A percentile compares a stretch with the other conserved stretches of the same genome.
phyloP scores from a whole-genome alignment of 2,888 invertebrate species.

The Nephrotoma guestfalica region DNA sequence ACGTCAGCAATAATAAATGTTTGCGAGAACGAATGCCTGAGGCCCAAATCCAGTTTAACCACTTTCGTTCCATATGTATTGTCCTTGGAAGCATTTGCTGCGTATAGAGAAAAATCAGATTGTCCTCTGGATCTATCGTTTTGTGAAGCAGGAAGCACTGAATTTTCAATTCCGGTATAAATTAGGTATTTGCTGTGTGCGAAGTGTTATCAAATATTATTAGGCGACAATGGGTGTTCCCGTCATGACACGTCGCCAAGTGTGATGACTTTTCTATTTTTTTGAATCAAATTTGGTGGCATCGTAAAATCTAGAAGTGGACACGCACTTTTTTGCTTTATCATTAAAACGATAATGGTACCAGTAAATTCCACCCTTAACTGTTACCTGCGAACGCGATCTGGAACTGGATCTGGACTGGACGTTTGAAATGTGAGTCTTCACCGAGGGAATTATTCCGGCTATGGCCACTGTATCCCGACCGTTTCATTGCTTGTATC shows the following conservation, averaged over 20 bases:
- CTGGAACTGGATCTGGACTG: too few relatives aligned
- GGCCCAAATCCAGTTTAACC: constrained; percentile 11
- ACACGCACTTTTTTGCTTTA: background rate
- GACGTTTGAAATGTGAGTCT: too few relatives aligned
- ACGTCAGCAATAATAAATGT: constrained; percentile 15
- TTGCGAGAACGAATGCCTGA: constrained; percentile 15
- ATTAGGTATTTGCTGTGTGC: constrained; percentile 10
- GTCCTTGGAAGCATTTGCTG: constrained; percentile 10
- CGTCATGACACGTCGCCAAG: too few relatives aligned
- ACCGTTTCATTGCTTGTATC: too few relatives aligned
- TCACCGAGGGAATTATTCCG: too few relatives aligned
- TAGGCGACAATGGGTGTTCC: constrained; percentile 8
- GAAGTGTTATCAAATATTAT: constrained; percentile 4
- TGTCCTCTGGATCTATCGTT: background rate
- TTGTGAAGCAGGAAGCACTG: constrained; percentile 10
- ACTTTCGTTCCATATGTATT: constrained; percentile 11
- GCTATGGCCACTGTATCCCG: too few relatives aligned
- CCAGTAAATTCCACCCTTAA: too few relatives aligned
- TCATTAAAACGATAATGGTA: too few relatives aligned
- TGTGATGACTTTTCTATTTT: constrained; percentile 9
- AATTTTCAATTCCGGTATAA: constrained; percentile 13
- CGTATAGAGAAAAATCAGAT: background rate
- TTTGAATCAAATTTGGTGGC: background rate
- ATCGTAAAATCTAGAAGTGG: background rate
- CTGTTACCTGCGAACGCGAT: too few relatives aligned